Conservation (phyloP, 2,888 invertebrate species). For the Megalurothrips usitatus region DNA sequence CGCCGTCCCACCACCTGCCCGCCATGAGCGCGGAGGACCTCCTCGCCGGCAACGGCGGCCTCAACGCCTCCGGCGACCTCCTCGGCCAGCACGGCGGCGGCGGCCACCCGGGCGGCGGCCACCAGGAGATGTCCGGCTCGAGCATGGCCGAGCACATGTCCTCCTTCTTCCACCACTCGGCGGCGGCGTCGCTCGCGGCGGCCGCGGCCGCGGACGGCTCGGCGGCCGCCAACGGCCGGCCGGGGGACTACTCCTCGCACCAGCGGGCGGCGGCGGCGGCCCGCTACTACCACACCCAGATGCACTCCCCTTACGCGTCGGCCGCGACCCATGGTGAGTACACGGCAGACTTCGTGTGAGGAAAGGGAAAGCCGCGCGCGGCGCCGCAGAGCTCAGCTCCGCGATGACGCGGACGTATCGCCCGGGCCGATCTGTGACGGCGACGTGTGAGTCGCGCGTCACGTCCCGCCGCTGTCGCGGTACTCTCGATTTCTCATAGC, state of each 20-base stretch:
- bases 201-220: slow-evolving; percentile 53
- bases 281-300: slow-evolving; percentile 8
- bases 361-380: too few relatives aligned
- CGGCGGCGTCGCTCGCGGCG: slow-evolving; percentile 52
- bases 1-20: slow-evolving; percentile 18
- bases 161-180: slow-evolving; percentile 39
- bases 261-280: slow-evolving; percentile 11
- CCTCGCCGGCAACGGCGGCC: slow-evolving; percentile 19
- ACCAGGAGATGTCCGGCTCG: slow-evolving; percentile 28
- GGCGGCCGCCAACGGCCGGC: slow-evolving; percentile 45
- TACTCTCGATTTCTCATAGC: too few relatives aligned
- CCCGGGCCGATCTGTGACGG: too few relatives aligned
- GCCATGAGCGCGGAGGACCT: slow-evolving; percentile 15
- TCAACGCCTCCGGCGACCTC: slow-evolving; percentile 20
- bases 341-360: neutral
- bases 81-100: slow-evolving; percentile 3
- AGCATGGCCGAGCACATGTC: slow-evolving; percentile 39
- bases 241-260: slow-evolving; percentile 11
- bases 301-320: slow-evolving; percentile 20
- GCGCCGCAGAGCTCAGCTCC: too few relatives aligned
- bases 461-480: too few relatives aligned
- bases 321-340: slow-evolving; percentile 9
- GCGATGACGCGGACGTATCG: too few relatives aligned
- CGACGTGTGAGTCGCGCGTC: too few relatives aligned
- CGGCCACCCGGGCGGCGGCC: slow-evolving; percentile 11